Evolutionary conservation across 2,113 vertebrate genomes (phyloP).

Genomic region (Echinops telfairi): DNA sequence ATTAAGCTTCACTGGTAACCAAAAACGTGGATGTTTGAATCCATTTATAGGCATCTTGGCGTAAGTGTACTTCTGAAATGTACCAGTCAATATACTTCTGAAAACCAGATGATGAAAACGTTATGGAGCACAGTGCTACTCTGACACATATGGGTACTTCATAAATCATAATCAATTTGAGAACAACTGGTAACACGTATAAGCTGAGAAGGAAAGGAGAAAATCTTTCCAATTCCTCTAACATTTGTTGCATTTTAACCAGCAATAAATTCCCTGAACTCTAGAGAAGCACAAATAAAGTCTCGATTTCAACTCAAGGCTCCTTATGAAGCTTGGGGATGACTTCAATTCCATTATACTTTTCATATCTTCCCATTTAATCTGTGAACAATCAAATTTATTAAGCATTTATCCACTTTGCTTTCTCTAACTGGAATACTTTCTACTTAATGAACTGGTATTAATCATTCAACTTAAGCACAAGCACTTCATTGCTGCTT

Average conservation of each 20-base stretch:
- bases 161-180: neutral
- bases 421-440: neutral
- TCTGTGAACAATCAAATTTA: neutral
- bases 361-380: neutral
- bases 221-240: neutral
- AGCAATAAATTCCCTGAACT: neutral
- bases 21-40: neutral
- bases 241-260: neutral
- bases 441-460: neutral
- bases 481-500: neutral
- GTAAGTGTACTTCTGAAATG: neutral
- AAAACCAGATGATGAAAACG: neutral
- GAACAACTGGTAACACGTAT: neutral
- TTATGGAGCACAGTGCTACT: neutral
- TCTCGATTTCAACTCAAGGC: neutral
- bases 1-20: neutral
- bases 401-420: neutral
- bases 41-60: neutral
- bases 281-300: neutral
- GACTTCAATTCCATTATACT: neutral
- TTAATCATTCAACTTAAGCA: neutral
- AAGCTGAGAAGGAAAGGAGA: neutral
- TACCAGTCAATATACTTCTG: neutral
- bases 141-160: neutral
- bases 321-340: neutral